A percentile compares a stretch with the other conserved stretches of the same genome.
Conservation (phyloP, 2,888 invertebrate species). For the Ophion costatus region DNA sequence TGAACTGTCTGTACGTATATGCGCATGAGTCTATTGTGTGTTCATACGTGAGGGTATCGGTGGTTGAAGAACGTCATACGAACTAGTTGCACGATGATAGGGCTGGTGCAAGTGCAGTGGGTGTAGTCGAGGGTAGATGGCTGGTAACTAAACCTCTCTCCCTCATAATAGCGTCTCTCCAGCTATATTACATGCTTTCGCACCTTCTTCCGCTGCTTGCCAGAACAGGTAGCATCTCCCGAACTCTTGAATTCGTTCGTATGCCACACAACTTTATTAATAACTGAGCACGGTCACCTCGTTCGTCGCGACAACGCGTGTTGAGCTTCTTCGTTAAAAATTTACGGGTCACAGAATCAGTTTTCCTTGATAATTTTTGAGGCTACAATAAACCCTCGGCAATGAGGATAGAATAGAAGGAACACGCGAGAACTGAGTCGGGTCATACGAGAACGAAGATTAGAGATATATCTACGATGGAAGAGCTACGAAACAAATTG, state of each 20-base stretch:
- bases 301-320: conserved; percentile 60
- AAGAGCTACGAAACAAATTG: conserved; percentile 36
- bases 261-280: conserved; percentile 68
- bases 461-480: conserved; percentile 53
- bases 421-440: conserved; percentile 9
- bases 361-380: conserved; percentile 60
- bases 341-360: conserved; percentile 62
- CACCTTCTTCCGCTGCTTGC: conserved; percentile 62
- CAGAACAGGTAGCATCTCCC: conserved; percentile 30
- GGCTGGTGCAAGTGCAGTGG: conserved; percentile 49
- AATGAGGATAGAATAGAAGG: neutral
- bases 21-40: conserved; percentile 23
- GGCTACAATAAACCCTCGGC: neutral
- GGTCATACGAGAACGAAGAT: conserved; percentile 20
- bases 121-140: conserved; percentile 31
- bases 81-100: conserved; percentile 53
- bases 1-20: conserved; percentile 10
- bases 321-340: conserved; percentile 64
- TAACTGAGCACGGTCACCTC: conserved; percentile 56
- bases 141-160: conserved; percentile 15
- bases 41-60: neutral
- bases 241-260: conserved; percentile 27
- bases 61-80: conserved; percentile 31
- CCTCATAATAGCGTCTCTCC: conserved; percentile 47
- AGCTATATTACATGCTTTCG: conserved; percentile 61